These are phyloP conservation scores for Carettochelys insculpta DNA, from an alignment of 2,113 vertebrate genomes.

Conservation along the genomic window DNA sequence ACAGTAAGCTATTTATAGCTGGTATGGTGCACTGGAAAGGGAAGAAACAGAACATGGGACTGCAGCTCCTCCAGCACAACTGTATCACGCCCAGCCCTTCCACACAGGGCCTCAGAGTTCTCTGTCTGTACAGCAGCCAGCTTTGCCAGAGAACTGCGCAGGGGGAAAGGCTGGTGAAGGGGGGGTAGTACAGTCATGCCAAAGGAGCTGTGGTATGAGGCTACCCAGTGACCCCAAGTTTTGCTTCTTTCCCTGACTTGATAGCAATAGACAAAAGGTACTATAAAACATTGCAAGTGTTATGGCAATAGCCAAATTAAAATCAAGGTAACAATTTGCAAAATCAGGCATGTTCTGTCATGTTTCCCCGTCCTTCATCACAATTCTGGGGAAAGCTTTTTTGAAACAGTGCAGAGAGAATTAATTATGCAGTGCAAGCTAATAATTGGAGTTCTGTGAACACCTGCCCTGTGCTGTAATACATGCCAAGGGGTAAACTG, in stretches of 20 bases:
- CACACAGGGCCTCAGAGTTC: too few species aligned
- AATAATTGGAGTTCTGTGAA: not conserved
- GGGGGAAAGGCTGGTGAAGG: too few species aligned
- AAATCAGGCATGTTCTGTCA: not conserved
- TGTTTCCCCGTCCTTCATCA: not conserved
- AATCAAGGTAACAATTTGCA: not conserved
- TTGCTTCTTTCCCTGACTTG: not conserved
- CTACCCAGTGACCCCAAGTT: too few species aligned
- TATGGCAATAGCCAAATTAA: not conserved
- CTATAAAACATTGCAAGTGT: not conserved
- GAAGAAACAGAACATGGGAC: too few species aligned
- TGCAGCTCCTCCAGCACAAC: too few species aligned
- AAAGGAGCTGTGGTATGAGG: too few species aligned
- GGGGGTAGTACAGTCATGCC: too few species aligned
- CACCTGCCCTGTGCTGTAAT: not conserved
- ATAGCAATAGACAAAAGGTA: not conserved
- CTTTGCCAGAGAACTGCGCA: too few species aligned
- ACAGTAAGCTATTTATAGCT: too few species aligned
- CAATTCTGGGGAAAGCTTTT: not conserved
- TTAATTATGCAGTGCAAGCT: not conserved
- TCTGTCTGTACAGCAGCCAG: too few species aligned
- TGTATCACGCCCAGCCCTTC: too few species aligned
- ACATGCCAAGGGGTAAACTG: not conserved
- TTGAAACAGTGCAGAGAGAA: not conserved
- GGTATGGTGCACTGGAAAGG: too few species aligned